phyloP scores from a whole-genome alignment of 2,113 vertebrate genomes.

The Noctilio leporinus region DNA sequence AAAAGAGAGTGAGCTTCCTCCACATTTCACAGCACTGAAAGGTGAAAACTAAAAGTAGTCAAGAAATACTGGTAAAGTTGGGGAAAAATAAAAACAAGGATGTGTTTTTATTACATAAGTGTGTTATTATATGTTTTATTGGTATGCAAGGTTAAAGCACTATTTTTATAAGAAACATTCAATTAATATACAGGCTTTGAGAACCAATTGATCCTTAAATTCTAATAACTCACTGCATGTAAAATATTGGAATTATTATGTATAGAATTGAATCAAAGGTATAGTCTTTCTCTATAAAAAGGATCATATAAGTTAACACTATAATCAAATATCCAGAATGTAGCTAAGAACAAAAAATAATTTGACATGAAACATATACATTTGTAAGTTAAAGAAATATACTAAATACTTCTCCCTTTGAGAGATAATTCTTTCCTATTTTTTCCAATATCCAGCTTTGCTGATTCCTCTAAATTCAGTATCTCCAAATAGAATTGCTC shows the following conservation, averaged over 20 bases:
- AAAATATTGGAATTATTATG: neutral
- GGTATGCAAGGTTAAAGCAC: neutral
- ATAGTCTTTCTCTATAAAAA: neutral
- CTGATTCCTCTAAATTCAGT: neutral
- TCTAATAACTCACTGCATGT: neutral
- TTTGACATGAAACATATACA: neutral
- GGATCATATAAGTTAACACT: neutral
- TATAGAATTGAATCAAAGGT: neutral
- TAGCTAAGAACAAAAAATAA: neutral
- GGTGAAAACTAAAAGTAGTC: neutral
- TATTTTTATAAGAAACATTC: neutral
- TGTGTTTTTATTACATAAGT: neutral
- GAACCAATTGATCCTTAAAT: neutral
- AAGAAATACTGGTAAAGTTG: neutral
- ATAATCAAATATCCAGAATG: neutral
- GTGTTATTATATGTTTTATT: neutral
- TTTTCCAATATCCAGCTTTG: neutral
- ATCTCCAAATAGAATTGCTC: neutral
- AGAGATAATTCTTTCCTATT: neutral
- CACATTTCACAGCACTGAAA: neutral
- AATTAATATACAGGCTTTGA: neutral
- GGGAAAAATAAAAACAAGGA: neutral
- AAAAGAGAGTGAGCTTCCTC: conserved; percentile 16
- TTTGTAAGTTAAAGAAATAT: neutral
- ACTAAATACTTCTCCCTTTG: neutral